Conservation (phyloP, 64 coral and sea anemone genomes). For the Astreopora myriophthalma region DNA sequence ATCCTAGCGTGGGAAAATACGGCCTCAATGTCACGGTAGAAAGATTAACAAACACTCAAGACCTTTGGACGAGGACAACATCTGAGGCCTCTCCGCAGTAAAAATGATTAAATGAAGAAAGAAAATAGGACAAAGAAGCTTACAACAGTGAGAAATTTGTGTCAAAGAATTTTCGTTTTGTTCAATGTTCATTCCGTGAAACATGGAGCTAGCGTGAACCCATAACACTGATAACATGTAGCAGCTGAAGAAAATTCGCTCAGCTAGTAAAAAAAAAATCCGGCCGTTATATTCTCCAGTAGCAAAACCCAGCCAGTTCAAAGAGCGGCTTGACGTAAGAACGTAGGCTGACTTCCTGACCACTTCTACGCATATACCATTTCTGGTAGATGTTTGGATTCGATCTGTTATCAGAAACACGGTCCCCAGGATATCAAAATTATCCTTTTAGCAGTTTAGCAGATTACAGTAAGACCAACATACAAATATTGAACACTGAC, state of each 20-base stretch:
- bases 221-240: not conserved
- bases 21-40: slow-evolving; percentile 25
- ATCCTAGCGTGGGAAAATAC: slow-evolving; percentile 49
- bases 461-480: not conserved
- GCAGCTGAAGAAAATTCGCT: not conserved
- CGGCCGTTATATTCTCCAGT: not conserved
- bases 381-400: not conserved
- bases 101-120: not conserved
- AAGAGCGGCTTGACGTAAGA: not conserved
- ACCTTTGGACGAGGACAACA: not conserved
- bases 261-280: not conserved
- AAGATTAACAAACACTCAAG: not conserved
- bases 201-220: not conserved
- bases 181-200: not conserved
- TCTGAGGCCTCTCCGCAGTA: not conserved
- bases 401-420: not conserved
- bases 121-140: not conserved
- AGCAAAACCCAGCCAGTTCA: not conserved
- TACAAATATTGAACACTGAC: not conserved
- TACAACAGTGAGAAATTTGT: not conserved
- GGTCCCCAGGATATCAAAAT: not conserved
- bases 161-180: not conserved
- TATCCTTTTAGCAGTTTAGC: not conserved
- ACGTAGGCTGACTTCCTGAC: not conserved
- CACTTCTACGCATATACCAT: not conserved